Conservation (phyloP, 1,140 invertebrate genomes). For the Drosophila santomea region DNA sequence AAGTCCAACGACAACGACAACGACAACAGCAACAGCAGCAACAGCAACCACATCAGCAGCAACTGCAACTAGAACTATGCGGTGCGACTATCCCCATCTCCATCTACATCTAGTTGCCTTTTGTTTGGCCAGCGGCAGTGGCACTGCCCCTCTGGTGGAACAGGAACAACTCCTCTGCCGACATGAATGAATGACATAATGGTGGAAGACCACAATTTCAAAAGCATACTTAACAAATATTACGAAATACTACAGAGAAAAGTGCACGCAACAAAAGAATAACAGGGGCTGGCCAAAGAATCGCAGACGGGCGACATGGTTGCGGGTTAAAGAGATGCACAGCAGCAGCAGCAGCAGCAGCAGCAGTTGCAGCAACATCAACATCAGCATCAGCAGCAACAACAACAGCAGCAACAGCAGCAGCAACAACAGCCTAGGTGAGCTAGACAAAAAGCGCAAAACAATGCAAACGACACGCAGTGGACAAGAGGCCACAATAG, state of each 20-base stretch:
- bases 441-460: constrained; percentile 65
- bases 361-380: constrained; percentile 1
- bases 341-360: constrained; percentile 14
- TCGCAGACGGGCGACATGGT: constrained; percentile 20
- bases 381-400: constrained; percentile 11
- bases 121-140: constrained; percentile 13
- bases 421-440: constrained; percentile 56
- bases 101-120: constrained; percentile 9
- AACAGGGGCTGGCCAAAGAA: constrained; percentile 60
- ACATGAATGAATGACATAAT: constrained; percentile 77
- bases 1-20: constrained; percentile 67
- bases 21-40: constrained; percentile 22
- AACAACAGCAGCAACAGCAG: constrained; percentile 17
- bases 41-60: constrained; percentile 10
- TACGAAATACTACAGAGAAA: constrained; percentile 78
- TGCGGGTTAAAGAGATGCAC: constrained; percentile 32
- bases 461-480: constrained; percentile 69
- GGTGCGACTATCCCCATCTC: constrained; percentile 40
- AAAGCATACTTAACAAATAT: constrained; percentile 82
- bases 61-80: constrained; percentile 52
- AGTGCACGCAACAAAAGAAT: constrained; percentile 81
- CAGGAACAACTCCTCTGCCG: constrained; percentile 25
- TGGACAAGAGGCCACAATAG: constrained; percentile 59
- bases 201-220: constrained; percentile 82
- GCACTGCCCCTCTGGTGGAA: constrained; percentile 6